Conservation (phyloP, 64 coral and sea anemone genomes). For the Anthopleura sola region DNA sequence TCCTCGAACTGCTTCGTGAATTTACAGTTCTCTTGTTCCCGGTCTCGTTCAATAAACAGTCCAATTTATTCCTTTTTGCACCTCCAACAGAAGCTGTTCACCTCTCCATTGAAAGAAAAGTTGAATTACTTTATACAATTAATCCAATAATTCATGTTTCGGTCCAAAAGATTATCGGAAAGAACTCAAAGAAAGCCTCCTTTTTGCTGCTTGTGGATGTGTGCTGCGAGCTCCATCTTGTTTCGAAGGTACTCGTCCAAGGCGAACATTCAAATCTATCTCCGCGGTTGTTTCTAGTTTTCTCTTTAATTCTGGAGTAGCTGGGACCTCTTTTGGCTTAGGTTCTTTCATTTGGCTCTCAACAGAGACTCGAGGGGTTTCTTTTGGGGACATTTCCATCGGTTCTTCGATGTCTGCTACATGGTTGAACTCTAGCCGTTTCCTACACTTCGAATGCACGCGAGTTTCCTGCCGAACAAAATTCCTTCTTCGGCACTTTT, state of each 20-base stretch:
- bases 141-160: not conserved
- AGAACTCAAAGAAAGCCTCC: conserved; percentile 47
- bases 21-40: not conserved
- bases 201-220: conserved; percentile 28
- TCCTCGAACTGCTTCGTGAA: not conserved
- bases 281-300: not conserved
- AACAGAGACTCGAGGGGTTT: not conserved
- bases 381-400: conserved; percentile 6
- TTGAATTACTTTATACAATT: not conserved
- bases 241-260: not conserved
- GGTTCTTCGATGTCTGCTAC: conserved; percentile 32
- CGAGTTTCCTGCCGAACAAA: conserved; percentile 26
- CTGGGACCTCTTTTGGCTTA: conserved; percentile 17
- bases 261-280: conserved; percentile 20
- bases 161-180: conserved; percentile 11
- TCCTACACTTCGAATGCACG: conserved; percentile 54
- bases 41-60: not conserved
- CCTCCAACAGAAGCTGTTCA: not conserved
- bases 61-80: not conserved
- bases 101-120: not conserved
- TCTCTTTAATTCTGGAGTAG: conserved; percentile 23
- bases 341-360: conserved; percentile 4
- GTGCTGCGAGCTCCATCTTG: conserved; percentile 26
- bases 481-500: conserved; percentile 25
- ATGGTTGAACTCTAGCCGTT: conserved; percentile 35